Conservation (phyloP, 2,888 invertebrate genomes). For the Caenorhabditis wallacei region DNA sequence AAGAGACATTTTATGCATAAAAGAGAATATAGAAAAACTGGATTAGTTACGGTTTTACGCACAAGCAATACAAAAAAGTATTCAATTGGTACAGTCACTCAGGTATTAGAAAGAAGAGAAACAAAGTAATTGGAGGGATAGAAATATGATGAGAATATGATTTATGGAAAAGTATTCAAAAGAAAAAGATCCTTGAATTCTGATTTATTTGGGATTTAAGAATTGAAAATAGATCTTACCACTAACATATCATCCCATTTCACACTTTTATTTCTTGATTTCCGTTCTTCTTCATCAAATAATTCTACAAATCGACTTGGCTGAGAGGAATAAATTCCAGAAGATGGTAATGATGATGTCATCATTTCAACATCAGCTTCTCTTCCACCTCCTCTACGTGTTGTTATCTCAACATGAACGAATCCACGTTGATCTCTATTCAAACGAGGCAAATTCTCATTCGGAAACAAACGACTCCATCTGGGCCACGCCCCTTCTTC, state of each 20-base stretch:
- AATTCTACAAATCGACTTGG: constrained; percentile 52
- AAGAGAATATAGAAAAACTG: constrained; percentile 39
- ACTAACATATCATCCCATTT: constrained; percentile 62
- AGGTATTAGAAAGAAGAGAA: constrained; percentile 17
- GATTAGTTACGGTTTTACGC: constrained; percentile 55
- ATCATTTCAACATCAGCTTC: constrained; percentile 49
- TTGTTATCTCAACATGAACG: constrained; percentile 55
- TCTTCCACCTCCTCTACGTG: constrained; percentile 21
- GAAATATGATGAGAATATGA: constrained; percentile 2
- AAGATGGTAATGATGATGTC: constrained; percentile 21
- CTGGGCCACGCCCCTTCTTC: constrained; percentile 56
- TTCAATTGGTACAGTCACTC: constrained; percentile 3
- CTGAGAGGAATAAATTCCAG: background rate
- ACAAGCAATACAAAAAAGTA: background rate
- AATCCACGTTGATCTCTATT: constrained; percentile 38
- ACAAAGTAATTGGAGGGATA: constrained; percentile 2
- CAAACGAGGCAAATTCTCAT: constrained; percentile 36
- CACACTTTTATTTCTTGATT: constrained; percentile 55
- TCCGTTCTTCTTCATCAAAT: constrained; percentile 57
- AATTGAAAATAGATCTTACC: constrained; percentile 22
- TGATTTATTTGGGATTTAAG: background rate
- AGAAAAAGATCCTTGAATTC: background rate
- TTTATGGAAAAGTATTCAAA: background rate
- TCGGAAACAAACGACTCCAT: constrained; percentile 55
- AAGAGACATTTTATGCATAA: constrained; percentile 42